These are phyloP conservation scores for Okapia johnstoni DNA, from an alignment of 2,113 vertebrate species.

Conservation along the genomic window DNA sequence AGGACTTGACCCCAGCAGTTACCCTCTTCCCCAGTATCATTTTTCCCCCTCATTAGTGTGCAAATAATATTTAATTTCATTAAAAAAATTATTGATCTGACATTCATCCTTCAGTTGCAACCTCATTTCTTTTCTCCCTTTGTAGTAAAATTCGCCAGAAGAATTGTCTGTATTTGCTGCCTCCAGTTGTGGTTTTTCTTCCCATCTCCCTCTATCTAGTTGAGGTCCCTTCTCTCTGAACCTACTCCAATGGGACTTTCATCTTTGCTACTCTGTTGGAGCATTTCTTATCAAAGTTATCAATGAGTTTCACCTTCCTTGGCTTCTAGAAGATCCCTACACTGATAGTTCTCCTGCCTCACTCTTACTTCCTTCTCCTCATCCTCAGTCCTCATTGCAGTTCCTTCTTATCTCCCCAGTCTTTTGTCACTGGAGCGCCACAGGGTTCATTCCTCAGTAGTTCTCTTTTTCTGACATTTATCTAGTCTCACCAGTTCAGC, in stretches of 20 bases:
- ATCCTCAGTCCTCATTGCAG: background rate
- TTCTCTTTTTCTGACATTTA: background rate
- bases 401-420: background rate
- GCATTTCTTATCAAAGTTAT: background rate
- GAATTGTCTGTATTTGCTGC: background rate
- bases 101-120: background rate
- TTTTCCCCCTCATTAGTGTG: background rate
- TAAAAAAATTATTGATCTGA: background rate
- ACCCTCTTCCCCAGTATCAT: too few relatives aligned
- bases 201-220: background rate
- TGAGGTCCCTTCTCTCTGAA: background rate
- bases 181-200: background rate
- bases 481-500: background rate
- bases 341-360: background rate
- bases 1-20: background rate
- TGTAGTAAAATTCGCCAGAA: background rate
- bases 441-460: background rate
- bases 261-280: background rate
- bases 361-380: background rate
- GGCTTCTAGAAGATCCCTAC: background rate
- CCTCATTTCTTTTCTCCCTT: background rate
- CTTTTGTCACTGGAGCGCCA: background rate
- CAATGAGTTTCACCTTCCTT: background rate
- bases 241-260: background rate
- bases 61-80: background rate